Evolutionary conservation across 37 sponge, comb jelly and placozoan species (phyloP).

Genomic region (Aplysina aerophoba): DNA sequence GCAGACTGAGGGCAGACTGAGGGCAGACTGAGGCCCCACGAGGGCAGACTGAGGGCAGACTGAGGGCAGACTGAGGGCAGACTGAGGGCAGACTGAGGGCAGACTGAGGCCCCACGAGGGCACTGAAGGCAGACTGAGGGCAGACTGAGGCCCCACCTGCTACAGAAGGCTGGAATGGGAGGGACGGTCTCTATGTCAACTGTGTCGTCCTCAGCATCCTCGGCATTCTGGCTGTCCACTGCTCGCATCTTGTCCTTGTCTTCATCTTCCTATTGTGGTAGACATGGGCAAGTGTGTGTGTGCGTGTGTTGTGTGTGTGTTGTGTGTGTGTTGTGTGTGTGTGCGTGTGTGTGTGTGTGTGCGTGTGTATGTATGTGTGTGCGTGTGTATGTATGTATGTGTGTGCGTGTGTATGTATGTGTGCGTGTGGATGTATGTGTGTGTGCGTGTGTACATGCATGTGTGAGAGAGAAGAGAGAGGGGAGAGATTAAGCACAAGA

Average conservation of each 20-base stretch:
- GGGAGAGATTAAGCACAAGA: too few species aligned
- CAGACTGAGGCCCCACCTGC: slow-evolving; percentile 79
- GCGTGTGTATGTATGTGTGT: too few species aligned
- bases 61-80: too few species aligned
- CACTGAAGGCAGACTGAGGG: background rate
- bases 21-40: too few species aligned
- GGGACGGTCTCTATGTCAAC: slow-evolving; percentile 70
- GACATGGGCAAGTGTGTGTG: background rate
- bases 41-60: too few species aligned
- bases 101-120: background rate
- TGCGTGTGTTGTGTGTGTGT: too few species aligned
- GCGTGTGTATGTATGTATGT: too few species aligned
- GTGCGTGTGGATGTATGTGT: background rate
- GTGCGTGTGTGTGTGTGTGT: too few species aligned
- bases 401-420: background rate
- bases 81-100: slow-evolving; percentile 10
- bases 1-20: too few species aligned
- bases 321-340: too few species aligned
- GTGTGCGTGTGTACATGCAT: background rate
- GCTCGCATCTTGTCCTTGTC: slow-evolving; percentile 56
- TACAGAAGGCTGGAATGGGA: slow-evolving; percentile 89
- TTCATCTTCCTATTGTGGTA: slow-evolving; percentile 63
- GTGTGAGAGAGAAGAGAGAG: too few species aligned
- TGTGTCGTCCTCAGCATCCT: slow-evolving; percentile 27
- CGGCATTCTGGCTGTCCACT: slow-evolving; percentile 30